Conservation (phyloP, 2,888 invertebrate genomes). For the Carterocephalus palaemon region DNA sequence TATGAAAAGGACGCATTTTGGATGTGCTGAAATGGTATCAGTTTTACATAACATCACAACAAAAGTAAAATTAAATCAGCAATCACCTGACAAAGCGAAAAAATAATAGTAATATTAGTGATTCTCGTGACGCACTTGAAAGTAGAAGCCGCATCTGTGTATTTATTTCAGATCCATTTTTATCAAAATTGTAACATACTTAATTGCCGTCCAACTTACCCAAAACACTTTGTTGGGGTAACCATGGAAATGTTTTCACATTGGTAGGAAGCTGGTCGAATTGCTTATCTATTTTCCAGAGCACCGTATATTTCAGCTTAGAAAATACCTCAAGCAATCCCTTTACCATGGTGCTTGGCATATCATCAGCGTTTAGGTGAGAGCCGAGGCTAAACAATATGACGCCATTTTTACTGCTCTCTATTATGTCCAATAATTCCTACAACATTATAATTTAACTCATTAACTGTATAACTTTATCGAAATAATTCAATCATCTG, state of each 20-base stretch:
- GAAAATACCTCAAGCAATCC: slow-evolving; percentile 47
- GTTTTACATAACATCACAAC: too few species aligned
- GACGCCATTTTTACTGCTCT: slow-evolving; percentile 48
- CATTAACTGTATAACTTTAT: too few species aligned
- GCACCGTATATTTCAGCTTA: slow-evolving; percentile 51
- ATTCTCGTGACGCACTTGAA: too few species aligned
- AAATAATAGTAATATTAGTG: too few species aligned
- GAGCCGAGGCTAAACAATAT: slow-evolving; percentile 63
- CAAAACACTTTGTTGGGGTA: slow-evolving; percentile 50
- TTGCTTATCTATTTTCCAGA: slow-evolving; percentile 58
- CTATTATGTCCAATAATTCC: slow-evolving; percentile 49
- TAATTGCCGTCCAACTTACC: too few species aligned
- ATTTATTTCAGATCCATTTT: too few species aligned
- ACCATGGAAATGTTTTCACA: slow-evolving; percentile 52
- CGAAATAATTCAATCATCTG: too few species aligned
- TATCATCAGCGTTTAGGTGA: slow-evolving; percentile 43
- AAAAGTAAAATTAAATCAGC: too few species aligned
- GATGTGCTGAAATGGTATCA: too few species aligned
- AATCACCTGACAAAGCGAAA: too few species aligned
- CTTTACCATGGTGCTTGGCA: slow-evolving; percentile 40
- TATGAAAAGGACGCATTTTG: slow-evolving; percentile 56
- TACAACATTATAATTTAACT: slow-evolving; percentile 27
- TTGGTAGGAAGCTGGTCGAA: slow-evolving; percentile 45
- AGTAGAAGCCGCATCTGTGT: too few species aligned
- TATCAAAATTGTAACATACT: too few species aligned